Evolutionary conservation across 2,888 invertebrate genomes (phyloP).

Genomic region (Apamea sordens): DNA sequence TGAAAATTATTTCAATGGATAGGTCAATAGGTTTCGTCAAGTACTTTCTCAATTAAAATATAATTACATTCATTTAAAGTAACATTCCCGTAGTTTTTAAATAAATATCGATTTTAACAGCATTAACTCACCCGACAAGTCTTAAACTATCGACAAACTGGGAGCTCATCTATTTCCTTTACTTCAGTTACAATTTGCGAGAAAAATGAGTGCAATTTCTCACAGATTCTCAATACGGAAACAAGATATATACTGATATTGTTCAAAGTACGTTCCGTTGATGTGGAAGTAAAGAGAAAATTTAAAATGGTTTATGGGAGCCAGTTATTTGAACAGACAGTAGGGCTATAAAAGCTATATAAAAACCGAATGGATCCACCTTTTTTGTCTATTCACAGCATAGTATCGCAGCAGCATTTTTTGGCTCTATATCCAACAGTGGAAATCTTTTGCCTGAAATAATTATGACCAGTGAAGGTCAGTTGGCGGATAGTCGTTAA

Average conservation of each 20-base stretch:
- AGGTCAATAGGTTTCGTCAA: neutral
- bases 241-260: conserved; percentile 51
- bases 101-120: conserved; percentile 1
- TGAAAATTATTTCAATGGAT: neutral
- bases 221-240: conserved; percentile 57
- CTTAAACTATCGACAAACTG: conserved; percentile 27
- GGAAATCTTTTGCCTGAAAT: neutral
- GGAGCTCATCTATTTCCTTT: conserved; percentile 39
- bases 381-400: neutral
- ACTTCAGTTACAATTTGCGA: conserved; percentile 52
- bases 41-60: neutral
- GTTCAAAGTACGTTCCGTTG: conserved; percentile 35
- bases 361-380: neutral
- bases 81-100: neutral
- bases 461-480: neutral
- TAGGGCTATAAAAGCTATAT: neutral
- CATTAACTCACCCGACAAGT: conserved; percentile 13
- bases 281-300: conserved; percentile 27
- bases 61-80: neutral
- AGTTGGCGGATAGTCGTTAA: neutral
- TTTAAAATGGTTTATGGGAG: conserved; percentile 36
- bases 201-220: conserved; percentile 58
- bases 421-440: neutral
- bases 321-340: conserved; percentile 16
- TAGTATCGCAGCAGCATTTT: no score